Evolutionary conservation across 2,797 vertebrate genomes (phyloP).

Genomic region (Vespertilio murinus): DNA sequence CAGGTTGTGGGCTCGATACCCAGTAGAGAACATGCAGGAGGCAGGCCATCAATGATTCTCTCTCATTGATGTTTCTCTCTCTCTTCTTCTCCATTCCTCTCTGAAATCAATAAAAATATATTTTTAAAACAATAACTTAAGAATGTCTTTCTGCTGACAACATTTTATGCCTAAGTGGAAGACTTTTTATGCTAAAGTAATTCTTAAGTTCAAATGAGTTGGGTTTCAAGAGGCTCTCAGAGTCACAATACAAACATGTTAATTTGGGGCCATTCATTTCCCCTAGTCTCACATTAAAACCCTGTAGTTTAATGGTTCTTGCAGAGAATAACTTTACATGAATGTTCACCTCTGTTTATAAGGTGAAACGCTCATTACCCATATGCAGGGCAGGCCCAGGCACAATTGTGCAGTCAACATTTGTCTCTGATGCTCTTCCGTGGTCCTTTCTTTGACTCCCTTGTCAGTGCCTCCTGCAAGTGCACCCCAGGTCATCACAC

Average conservation of each 20-base stretch:
- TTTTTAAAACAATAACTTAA: background rate
- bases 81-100: too few species aligned
- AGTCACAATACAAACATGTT: constrained; percentile 65
- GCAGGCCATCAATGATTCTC: too few species aligned
- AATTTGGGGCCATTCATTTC: constrained; percentile 64
- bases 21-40: too few species aligned
- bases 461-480: background rate
- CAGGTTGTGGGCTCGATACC: too few species aligned
- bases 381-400: background rate
- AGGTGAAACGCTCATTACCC: background rate
- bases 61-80: too few species aligned
- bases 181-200: constrained; percentile 72
- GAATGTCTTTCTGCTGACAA: constrained; percentile 70
- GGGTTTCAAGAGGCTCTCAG: constrained; percentile 75
- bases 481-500: background rate
- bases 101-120: too few species aligned
- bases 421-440: background rate
- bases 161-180: constrained; percentile 74
- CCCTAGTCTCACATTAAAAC: background rate
- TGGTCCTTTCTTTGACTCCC: background rate
- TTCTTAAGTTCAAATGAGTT: constrained; percentile 79
- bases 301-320: background rate
- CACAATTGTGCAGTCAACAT: background rate
- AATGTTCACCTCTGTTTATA: background rate
- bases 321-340: constrained; percentile 10